Base-by-base conservation (phyloP, 2,888 invertebrate species). In the Aphodius sticticus region DNA sequence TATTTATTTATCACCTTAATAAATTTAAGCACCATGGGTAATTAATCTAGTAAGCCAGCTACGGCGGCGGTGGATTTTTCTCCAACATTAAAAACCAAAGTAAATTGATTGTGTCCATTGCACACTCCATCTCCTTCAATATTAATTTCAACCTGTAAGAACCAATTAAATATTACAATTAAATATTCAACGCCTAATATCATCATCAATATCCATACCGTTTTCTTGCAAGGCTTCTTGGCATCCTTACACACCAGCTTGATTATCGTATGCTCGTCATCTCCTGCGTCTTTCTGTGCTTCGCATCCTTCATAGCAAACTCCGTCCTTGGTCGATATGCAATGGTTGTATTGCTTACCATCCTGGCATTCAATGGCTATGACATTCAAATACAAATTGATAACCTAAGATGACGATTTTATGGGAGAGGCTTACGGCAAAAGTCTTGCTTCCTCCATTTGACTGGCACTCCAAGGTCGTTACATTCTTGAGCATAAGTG, bases 401-500 rank as follows among this genome's bases (percentile, higher is more conserved):
- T 71, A 71, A 12, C 5, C 35, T n/a, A 71, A 16, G 12, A 71
- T 71, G 16, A 16, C 15, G 12, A 6, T 15, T 15, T 15, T 15
- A 71, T 74, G 9, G 53, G 53, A 53, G 4, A 53, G n/a, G 37
- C 74, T 74, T 35, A 74, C 74, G 36, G 37, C 74, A 74, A 74
- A 74, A n/a, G 9, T 74, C 74, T 35, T 36, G 35, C 37, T 35
- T 74, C n/a, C 74, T 74, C 74, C 74, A 74, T 12, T 74, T 35
- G 5, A 74, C 74, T 4, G 74, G 74, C 4, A 12, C 74, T n/a
- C 35, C 35, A 36, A 74, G 36, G 37, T 74, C 74, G 37, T 15
- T 74, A 74, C 74, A 74, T 74, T 74, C 74, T 74, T 74, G 74
- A n/a, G 74, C 74, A 36, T 74, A 74, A 2, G 74, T 37, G n/a